These are phyloP conservation scores for Vulpes lagopus DNA, from an alignment of 2,113 vertebrate species.

Conservation along the genomic window DNA sequence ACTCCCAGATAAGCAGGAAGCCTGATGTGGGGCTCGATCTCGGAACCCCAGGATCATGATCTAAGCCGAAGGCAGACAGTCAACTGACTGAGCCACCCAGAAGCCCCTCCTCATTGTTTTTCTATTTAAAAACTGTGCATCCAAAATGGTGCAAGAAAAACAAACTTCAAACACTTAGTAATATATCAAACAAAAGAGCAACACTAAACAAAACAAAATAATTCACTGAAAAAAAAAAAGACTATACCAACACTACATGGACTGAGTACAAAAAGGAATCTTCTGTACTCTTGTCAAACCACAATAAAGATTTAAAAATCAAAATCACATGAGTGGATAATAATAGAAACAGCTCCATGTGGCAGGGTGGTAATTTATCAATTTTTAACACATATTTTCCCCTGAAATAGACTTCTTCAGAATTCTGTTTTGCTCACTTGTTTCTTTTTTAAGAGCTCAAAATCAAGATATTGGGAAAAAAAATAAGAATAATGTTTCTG, in stretches of 20 bases:
- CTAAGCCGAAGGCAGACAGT: too few species aligned
- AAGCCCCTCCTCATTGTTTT: not conserved
- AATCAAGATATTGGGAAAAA: not conserved
- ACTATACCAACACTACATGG: not conserved
- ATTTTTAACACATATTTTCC: slow-evolving; percentile 50
- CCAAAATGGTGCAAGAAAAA: slow-evolving; percentile 36
- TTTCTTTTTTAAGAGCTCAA: slow-evolving; percentile 52
- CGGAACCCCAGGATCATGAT: too few species aligned
- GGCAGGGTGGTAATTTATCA: not conserved
- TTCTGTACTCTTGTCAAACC: slow-evolving; percentile 30
- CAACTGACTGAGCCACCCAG: too few species aligned
- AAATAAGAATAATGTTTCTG: not conserved
- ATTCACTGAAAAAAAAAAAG: not conserved
- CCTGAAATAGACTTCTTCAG: slow-evolving; percentile 18
- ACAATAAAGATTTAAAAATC: not conserved
- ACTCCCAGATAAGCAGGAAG: too few species aligned
- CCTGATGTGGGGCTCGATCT: too few species aligned
- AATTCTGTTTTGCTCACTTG: slow-evolving; percentile 45
- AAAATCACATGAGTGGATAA: not conserved
- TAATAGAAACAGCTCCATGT: slow-evolving; percentile 9
- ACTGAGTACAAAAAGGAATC: not conserved
- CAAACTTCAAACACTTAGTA: slow-evolving; percentile 10
- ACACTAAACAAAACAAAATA: slow-evolving; percentile 28
- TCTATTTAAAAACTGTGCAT: slow-evolving; percentile 33
- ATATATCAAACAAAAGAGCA: slow-evolving; percentile 43